A percentile compares a stretch with the other conserved stretches of the same genome.
Evolutionary conservation across 2,797 vertebrate species (phyloP).

Genomic region (Graptemys geographica): DNA sequence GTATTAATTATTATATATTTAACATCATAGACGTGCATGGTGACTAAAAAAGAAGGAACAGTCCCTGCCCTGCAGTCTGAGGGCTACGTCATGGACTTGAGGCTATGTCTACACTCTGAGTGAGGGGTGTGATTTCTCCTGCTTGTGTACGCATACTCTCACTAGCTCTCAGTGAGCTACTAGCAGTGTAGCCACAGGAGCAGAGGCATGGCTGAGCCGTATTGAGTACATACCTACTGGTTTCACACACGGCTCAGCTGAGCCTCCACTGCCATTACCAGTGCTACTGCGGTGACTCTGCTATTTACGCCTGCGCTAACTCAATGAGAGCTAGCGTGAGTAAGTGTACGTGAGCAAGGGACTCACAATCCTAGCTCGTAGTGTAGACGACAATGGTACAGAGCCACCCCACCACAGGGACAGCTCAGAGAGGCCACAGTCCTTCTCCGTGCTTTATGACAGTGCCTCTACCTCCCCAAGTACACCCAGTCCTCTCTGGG

Average conservation of each 20-base stretch:
- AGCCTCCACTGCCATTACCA: not conserved
- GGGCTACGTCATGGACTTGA: not conserved
- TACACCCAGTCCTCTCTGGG: not conserved
- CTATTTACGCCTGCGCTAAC: not conserved
- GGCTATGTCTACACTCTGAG: not conserved
- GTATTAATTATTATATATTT: not conserved
- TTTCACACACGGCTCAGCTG: not conserved
- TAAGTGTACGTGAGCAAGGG: not conserved
- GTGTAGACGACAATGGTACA: not conserved
- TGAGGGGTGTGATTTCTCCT: not conserved
- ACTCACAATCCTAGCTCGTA: not conserved
- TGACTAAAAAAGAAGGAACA: not conserved
- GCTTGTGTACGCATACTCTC: not conserved
- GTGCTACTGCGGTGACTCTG: fast-evolving
- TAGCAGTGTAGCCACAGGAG: not conserved
- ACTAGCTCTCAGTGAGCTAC: too few species aligned
- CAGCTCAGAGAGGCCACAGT: not conserved
- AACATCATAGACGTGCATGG: fast-evolving
- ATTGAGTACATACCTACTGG: not conserved
- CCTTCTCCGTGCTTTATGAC: not conserved
- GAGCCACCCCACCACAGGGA: not conserved
- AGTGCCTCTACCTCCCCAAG: not conserved
- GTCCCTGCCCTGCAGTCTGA: not conserved
- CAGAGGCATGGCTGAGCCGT: not conserved
- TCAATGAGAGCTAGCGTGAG: not conserved